Percentiles rank a stretch among this genome's conserved stretches.
Evolutionary conservation across 2,113 vertebrate genomes (phyloP).

Genomic region (Notarius lentiginosus): DNA sequence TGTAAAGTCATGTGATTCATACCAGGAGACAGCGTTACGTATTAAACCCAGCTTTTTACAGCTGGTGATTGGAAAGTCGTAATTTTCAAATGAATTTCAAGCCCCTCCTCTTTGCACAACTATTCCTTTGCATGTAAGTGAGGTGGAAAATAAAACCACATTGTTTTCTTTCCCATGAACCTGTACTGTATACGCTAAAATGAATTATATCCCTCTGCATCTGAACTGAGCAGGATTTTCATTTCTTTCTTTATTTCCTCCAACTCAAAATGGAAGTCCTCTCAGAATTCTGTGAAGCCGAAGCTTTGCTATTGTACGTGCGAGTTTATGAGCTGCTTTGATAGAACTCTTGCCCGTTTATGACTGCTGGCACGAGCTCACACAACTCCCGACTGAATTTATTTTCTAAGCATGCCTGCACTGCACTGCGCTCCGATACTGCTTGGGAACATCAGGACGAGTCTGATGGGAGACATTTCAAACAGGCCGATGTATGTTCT

Average conservation of each 20-base stretch:
- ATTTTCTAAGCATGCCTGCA: constrained; percentile 53
- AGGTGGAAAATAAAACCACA: constrained; percentile 14
- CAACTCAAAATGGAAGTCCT: constrained; percentile 28
- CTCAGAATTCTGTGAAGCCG: constrained; percentile 32
- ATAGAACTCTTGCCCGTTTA: constrained; percentile 54
- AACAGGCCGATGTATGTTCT: constrained; percentile 56
- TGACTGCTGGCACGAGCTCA: constrained; percentile 44
- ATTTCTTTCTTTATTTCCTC: constrained; percentile 3
- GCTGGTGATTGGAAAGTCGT: constrained; percentile 55
- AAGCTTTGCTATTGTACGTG: constrained; percentile 37
- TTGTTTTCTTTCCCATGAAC: constrained; percentile 39
- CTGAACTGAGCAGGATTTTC: constrained; percentile 18
- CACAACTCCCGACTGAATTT: constrained; percentile 50
- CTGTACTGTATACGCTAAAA: constrained; percentile 18
- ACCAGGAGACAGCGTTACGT: constrained; percentile 44
- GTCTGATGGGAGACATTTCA: constrained; percentile 62
- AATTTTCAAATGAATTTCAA: constrained; percentile 51
- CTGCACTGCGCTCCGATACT: constrained; percentile 36
- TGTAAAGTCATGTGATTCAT: constrained; percentile 55
- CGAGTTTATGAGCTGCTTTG: constrained; percentile 54
- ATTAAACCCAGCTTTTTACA: constrained; percentile 57
- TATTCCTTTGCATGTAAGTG: background rate
- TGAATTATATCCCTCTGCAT: constrained; percentile 25
- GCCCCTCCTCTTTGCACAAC: background rate
- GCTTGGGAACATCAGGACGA: constrained; percentile 51